Conservation (phyloP, 2,888 invertebrate genomes). For the Lissonota sp. region DNA sequence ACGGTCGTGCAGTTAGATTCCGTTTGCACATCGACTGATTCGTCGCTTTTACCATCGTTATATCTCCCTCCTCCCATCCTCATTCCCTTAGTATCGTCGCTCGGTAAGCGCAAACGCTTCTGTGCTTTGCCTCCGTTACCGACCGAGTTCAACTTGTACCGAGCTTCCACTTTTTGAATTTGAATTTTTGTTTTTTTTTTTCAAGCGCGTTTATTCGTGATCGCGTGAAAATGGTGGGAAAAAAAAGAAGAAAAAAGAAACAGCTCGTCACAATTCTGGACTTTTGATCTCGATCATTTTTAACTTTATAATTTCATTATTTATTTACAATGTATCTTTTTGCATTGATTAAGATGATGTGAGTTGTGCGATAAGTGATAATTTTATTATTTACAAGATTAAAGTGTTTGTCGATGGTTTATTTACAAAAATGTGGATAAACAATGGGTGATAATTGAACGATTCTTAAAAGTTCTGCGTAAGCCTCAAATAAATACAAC, state of each 20-base stretch:
- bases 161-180: constrained; percentile 74
- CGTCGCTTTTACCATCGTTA: constrained; percentile 70
- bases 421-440: constrained; percentile 25
- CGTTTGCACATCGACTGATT: constrained; percentile 70
- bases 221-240: constrained; percentile 40
- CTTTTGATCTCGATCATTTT: not conserved
- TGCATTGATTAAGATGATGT: not conserved
- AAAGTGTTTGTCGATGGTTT: constrained; percentile 25
- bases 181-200: constrained; percentile 16
- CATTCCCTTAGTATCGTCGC: constrained; percentile 72
- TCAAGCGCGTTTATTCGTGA: constrained; percentile 18
- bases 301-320: no score
- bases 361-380: not conserved
- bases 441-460: not conserved
- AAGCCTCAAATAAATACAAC: no score
- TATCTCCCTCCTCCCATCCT: constrained; percentile 73
- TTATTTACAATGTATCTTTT: no score
- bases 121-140: constrained; percentile 73
- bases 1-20: constrained; percentile 85
- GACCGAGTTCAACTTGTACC: constrained; percentile 77
- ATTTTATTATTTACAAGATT: constrained; percentile 47
- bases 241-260: constrained; percentile 51
- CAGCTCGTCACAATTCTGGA: constrained; percentile 23
- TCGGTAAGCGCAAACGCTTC: constrained; percentile 74
- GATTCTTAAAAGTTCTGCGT: no score